Evolutionary conservation across 2,888 invertebrate species (phyloP), one percentile per base, ranked within the genome.

Genomic region (Scaptomyza caliginosa): DNA sequence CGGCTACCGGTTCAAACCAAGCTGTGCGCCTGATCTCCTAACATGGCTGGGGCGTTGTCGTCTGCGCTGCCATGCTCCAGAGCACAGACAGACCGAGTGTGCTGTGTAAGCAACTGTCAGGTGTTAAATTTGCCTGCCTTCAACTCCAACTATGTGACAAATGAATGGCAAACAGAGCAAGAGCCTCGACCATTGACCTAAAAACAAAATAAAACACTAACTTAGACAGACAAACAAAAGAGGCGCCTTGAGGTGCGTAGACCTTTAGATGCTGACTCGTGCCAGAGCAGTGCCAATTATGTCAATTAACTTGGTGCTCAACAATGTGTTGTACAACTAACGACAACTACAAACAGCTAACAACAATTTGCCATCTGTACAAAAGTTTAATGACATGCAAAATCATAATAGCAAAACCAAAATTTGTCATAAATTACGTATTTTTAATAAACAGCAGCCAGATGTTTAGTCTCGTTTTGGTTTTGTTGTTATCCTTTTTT

Each of bases 51-150:
- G 84, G 86, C 86, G 74, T 51, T 66, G 75, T 63, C 74, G 55
- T 42, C 38, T 57, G 16, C 1, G 26, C 26, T 45, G 58, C 50
- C 74, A 58, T 43, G 82, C 69, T 75, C 76, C 76, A 79, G 43
- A 50, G 64, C 67, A 66, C 69, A 60, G 56, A 39, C 45, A 32
- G 34, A 59, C 43, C 49, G 43, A 32, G 32, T 28, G 26, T 8
- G 16, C 26, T 21, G 10, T 42, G 32, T 23, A 38, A 39, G 43
- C 51, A 38, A 55, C 66, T 77, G 72, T 72, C 85, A 81, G 81
- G 81, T 81, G 81, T 84, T 81, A 84, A 84, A 81, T 84, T 81
- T 74, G 80, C 58, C 65, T 69, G 76, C 72, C 69, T 72, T 82
- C 79, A 67, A 64, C 26, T 45, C 34, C 10, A n/a, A 13, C 13